Conservation (phyloP, 2,888 invertebrate species). For the Hipparchia sbordonii region DNA sequence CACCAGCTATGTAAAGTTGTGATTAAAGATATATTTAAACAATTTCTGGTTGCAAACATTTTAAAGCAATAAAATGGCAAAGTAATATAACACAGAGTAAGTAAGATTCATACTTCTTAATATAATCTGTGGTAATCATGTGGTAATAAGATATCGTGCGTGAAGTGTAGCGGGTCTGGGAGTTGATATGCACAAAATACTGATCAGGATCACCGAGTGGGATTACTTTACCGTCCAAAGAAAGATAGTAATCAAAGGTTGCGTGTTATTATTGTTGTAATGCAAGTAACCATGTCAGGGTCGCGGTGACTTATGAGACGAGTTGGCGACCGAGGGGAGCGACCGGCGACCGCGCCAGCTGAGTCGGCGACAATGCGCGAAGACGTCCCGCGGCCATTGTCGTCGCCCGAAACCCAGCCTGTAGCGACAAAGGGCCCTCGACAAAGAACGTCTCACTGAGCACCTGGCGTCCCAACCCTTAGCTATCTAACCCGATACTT, state of each 20-base stretch:
- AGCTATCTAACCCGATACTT: slow-evolving; percentile 64
- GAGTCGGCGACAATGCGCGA: slow-evolving; percentile 74
- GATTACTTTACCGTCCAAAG: slow-evolving; percentile 21
- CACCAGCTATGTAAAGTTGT: no score
- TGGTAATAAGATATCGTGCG: background rate
- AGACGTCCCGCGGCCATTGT: slow-evolving; percentile 80
- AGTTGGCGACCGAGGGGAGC: slow-evolving; percentile 48
- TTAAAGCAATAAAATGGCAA: no score
- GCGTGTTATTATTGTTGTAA: slow-evolving; percentile 38
- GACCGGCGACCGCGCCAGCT: slow-evolving; percentile 70
- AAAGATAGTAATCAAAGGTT: slow-evolving; percentile 37
- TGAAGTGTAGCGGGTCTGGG: background rate
- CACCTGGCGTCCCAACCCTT: slow-evolving; percentile 71
- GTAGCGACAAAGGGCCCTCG: slow-evolving; percentile 54
- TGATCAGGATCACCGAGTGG: background rate
- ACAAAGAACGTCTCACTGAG: slow-evolving; percentile 72
- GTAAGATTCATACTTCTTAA: no score
- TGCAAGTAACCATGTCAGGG: slow-evolving; percentile 55
- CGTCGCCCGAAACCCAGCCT: slow-evolving; percentile 51
- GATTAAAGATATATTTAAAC: no score
- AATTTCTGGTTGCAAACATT: no score
- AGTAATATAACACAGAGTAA: no score
- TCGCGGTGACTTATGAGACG: slow-evolving; percentile 59
- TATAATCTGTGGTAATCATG: no score
- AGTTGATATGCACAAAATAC: background rate